Base-by-base conservation (phyloP, 35 echinoderm and acorn worm species). In the Strongylocentrotus purpuratus region DNA sequence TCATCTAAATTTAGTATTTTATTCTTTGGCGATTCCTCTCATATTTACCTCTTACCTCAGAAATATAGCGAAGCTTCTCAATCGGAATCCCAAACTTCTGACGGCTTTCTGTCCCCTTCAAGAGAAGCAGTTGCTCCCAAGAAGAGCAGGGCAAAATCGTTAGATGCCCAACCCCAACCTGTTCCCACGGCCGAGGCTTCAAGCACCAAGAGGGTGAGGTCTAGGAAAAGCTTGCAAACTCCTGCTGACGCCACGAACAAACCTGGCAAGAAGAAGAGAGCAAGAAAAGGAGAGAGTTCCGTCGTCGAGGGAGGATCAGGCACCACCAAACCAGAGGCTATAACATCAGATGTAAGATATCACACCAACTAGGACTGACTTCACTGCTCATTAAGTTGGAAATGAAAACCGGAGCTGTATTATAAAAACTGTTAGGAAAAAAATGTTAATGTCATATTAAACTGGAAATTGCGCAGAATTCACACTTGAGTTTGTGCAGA, bases 41-140 rank as follows among this genome's bases (percentile, higher is more conserved):
- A 28, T 78, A 78, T 78, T 78, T 22, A 5, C 25, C 65, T 78
- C 4, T 78, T 78, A 13, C 15, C 65, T n/a, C 65, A 78, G 65
- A 78, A 78, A 78, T 78, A 78, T 28, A 78, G 65, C 65, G 65
- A 78, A 78, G 65, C 65, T 78, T 78, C 65, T 78, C 65, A 78
- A n/a, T 78, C 65, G 20, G 65, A 78, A 78, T 78, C 65, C 65
- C 20, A 22, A 7, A 78, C 15, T 28, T 78, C 65, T 28, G 65
- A 78, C 28, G 65, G 65, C 20, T 18, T 78, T n/a, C 65, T 78
- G 18, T 78, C 65, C 65, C 65, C 65, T 7, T n/a, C 65, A n/a
- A 78, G 25, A 25, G 65, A 78, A 78, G 65, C 5, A n/a, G 25
- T 78, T 8, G 15, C 65, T 78, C 22, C 65, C 20, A 78, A 78